phyloP scores from a whole-genome alignment of 2,888 invertebrate genomes.

The Baccha elongata region DNA sequence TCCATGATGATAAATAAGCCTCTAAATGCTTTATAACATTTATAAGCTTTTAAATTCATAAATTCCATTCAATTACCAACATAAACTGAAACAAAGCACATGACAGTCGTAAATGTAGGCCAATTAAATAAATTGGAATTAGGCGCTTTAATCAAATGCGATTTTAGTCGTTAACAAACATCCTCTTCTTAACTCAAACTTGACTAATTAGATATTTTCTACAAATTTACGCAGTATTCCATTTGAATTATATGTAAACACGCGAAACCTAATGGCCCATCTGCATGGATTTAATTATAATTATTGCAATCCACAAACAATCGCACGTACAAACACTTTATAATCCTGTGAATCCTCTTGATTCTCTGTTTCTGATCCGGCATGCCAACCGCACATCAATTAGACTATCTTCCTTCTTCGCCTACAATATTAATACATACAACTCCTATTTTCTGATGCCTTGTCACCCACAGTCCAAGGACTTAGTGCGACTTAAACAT shows the following conservation, averaged over 20 bases:
- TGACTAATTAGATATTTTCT: neutral
- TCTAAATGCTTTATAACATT: too few relatives aligned
- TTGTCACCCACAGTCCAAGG: neutral
- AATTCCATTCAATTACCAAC: too few relatives aligned
- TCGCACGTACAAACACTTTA: constrained; percentile 39
- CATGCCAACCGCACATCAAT: constrained; percentile 36
- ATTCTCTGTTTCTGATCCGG: constrained; percentile 1
- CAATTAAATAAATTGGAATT: too few relatives aligned
- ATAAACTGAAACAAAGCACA: too few relatives aligned
- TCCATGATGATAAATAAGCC: too few relatives aligned
- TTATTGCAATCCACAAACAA: constrained; percentile 44
- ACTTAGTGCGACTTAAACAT: neutral
- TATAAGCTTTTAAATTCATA: too few relatives aligned
- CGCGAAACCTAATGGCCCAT: constrained; percentile 11
- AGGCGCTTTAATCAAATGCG: too few relatives aligned
- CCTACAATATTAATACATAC: too few relatives aligned
- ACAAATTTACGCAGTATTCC: neutral
- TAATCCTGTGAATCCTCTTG: constrained; percentile 44
- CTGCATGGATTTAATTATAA: constrained; percentile 36
- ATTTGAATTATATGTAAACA: neutral
- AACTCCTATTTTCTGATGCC: too few relatives aligned
- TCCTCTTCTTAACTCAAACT: neutral
- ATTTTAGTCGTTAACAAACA: too few relatives aligned
- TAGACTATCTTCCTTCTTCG: neutral
- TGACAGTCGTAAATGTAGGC: too few relatives aligned